Evolutionary conservation across 2,113 vertebrate species (phyloP), one percentile per base, ranked within the genome.

Genomic region (Climacteris rufus): DNA sequence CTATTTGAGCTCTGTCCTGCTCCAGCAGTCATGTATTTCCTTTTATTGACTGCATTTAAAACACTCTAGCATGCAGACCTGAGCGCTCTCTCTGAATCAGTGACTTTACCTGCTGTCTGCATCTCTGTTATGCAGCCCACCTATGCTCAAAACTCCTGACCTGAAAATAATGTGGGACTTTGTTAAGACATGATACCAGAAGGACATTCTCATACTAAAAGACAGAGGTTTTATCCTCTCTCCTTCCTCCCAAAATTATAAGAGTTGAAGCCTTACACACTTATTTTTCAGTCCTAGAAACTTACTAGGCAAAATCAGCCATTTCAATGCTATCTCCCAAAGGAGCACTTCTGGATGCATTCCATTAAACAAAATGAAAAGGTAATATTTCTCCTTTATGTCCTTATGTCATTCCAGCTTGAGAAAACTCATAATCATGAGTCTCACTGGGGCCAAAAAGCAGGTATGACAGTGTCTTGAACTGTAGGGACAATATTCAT

Each of bases 301-400:
- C 13, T 57, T 35, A 25, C 33, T 63, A 30, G 31, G 9, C 68
- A 74, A 59, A 84, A 66, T 31, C 42, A 42, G 18, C 24, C 19
- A 52, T 74, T 91, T 56, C 83, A 77, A 11, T 54, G 22, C 30
- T 87, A 27, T 65, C 17, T 66, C 79, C 71, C 85, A 85, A 39
- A 86, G 56, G 81, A 90, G 50, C 5, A 28, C 1, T 53, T 82
- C 7, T 59, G 22, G 21, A 88, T 86, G n/a, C 59, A 83, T 93
- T 91, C 81, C 50, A 85, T 83, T 83, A 54, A 83, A 59, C 24
- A 86, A 91, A 88, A 77, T 39, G 15, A 79, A 90, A 85, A 72
- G 10, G 33, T 74, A 66, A 13, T 94, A 90, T 90, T 85, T 92
- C 50, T 90, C 11, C 69, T 95, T 85, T 70, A 83, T 63, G 63